Conservation (phyloP, 2,113 vertebrate genomes). For the Serinus canaria region DNA sequence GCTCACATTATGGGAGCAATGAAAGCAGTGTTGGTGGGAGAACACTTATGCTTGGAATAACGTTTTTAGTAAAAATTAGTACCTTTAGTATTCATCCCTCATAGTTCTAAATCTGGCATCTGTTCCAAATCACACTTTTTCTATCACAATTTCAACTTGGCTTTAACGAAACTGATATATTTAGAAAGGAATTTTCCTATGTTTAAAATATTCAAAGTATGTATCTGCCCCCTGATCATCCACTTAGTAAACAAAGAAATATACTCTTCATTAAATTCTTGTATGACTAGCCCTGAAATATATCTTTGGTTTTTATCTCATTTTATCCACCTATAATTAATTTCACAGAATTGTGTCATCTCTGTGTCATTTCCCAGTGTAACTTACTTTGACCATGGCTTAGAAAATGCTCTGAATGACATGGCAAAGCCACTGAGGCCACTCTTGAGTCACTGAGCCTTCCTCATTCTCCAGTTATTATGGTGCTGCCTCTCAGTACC, state of each 20-base stretch:
- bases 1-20: neutral
- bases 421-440: neutral
- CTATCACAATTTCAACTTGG: neutral
- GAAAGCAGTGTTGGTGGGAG: neutral
- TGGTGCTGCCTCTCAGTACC: neutral
- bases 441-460: neutral
- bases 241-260: neutral
- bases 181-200: neutral
- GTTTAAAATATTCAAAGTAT: neutral
- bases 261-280: neutral
- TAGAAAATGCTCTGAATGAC: neutral
- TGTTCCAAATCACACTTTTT: neutral
- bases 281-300: neutral
- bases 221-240: neutral
- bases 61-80: neutral
- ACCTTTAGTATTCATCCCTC: neutral
- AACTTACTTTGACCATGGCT: neutral
- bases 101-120: neutral
- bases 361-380: neutral
- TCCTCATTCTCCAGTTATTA: neutral
- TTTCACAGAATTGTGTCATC: neutral
- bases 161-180: neutral
- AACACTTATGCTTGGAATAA: neutral
- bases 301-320: neutral
- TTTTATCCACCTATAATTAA: neutral